Conservation (phyloP, 1,140 invertebrate species). For the Lutraria rhynchaena region DNA sequence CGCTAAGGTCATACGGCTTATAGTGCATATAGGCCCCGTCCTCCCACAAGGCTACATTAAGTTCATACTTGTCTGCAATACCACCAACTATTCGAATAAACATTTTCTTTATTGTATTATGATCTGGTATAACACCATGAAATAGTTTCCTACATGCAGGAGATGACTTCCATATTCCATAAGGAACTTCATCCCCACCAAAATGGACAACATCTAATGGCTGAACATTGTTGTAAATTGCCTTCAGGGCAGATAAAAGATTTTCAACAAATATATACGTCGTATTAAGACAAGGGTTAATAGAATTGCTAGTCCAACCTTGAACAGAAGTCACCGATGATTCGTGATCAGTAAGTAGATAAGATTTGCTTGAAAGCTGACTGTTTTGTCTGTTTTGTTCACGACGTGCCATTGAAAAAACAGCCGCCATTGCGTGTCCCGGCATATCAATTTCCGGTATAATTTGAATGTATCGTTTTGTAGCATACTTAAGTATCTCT, state of each 20-base stretch:
- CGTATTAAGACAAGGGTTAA: conserved; percentile 77
- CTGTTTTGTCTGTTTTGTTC: conserved; percentile 2
- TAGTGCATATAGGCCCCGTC: conserved; percentile 66
- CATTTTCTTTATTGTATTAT: conserved; percentile 6
- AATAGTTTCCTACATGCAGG: conserved; percentile 61
- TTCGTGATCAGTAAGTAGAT: conserved; percentile 59
- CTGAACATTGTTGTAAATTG: conserved; percentile 65
- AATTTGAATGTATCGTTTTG: conserved; percentile 70
- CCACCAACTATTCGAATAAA: conserved; percentile 12
- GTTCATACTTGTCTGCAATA: conserved; percentile 35
- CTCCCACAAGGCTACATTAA: conserved; percentile 73
- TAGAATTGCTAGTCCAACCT: conserved; percentile 69
- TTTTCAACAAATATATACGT: conserved; percentile 67
- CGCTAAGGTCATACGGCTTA: conserved; percentile 52
- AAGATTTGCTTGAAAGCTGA: conserved; percentile 48
- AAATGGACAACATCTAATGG: conserved; percentile 73
- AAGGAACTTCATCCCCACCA: conserved; percentile 79
- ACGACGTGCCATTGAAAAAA: conserved; percentile 71
- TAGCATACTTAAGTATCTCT: conserved; percentile 71
- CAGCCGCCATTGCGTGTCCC: conserved; percentile 76
- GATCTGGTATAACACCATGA: not conserved
- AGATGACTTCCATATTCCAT: conserved; percentile 73
- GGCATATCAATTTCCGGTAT: conserved; percentile 80
- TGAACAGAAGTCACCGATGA: conserved; percentile 64
- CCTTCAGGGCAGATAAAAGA: conserved; percentile 62